These are phyloP conservation scores for Scaptomyza parva DNA, from an alignment of 2,888 invertebrate genomes.

Conservation along the genomic window DNA sequence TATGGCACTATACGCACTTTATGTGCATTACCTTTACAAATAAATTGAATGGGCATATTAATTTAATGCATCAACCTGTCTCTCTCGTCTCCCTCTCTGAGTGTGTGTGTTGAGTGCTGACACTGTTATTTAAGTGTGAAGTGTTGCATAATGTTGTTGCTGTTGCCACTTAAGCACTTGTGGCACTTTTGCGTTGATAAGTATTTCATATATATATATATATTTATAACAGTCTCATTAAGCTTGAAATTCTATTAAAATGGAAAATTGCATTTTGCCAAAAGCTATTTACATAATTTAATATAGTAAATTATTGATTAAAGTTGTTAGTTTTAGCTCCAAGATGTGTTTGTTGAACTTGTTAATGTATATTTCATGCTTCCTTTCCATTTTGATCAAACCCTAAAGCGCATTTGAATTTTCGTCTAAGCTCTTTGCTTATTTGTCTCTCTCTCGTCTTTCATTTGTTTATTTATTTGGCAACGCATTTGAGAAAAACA, in stretches of 20 bases:
- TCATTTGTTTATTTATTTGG: slow-evolving; percentile 58
- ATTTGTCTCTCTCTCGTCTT: not conserved
- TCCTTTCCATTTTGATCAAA: too few relatives aligned
- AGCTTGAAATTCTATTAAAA: slow-evolving; percentile 8
- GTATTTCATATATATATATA: slow-evolving; percentile 15
- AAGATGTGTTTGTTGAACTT: not conserved
- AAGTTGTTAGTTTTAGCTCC: too few relatives aligned
- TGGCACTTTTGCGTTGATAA: slow-evolving; percentile 21
- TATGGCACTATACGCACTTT: slow-evolving; percentile 66
- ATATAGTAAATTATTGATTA: not conserved
- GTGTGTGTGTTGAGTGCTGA: slow-evolving; percentile 12
- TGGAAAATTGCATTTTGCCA: too few relatives aligned
- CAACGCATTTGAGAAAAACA: slow-evolving; percentile 72
- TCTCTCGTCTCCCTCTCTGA: too few relatives aligned
- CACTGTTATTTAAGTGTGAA: slow-evolving; percentile 2
- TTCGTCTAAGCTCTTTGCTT: slow-evolving; percentile 6
- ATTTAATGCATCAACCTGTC: slow-evolving; percentile 45
- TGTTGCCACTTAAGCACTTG: slow-evolving; percentile 11
- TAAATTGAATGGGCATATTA: slow-evolving; percentile 61
- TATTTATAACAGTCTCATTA: not conserved
- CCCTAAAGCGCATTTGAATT: slow-evolving; percentile 23
- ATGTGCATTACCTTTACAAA: slow-evolving; percentile 57
- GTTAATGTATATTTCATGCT: too few relatives aligned
- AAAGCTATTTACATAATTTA: not conserved
- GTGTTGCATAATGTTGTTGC: slow-evolving; percentile 6